Evolutionary conservation across 2,113 vertebrate species (phyloP), one percentile per base, ranked within the genome.

Genomic region (Anolis sagrei): DNA sequence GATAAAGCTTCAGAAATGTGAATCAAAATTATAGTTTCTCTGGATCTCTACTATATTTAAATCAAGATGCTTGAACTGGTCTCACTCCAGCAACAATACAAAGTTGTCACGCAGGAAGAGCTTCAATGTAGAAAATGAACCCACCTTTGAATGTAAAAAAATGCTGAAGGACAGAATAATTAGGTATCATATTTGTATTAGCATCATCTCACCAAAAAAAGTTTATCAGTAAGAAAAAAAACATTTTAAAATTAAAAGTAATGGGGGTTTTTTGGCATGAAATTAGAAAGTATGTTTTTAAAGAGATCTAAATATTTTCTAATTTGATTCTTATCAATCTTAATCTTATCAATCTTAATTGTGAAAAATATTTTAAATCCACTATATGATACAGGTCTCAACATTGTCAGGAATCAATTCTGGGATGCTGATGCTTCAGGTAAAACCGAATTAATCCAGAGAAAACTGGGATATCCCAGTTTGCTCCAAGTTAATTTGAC

Each of bases 211-310:
- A 58, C 62, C 68, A 29, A 0, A 79, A 78, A 0, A 4, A 27
- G 6, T n/a, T 76, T 80, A 86, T 1, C 29, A 82, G 19, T 69
- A 90, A 87, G 1, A 84, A 39, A 87, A 90, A 88, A 13, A n/a
- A n/a, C 39, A 39, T 29, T 79, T 6, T 79, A 79, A 39, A 68
- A 87, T 85, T 49, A 82, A 58, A 0, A 19, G 7, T 27, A 25
- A 58, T 68, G 54, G 1, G 58, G 1, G 19, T 0, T 0, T 74
- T 78, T 90, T 88, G 66, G 36, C 58, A 23, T 76, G 3, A 32
- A 86, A 7, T 81, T 79, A 2, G 75, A 69, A 76, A 0, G 58
- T 87, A 29, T 2, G 82, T 81, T 78, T 86, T 82, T 86, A 82
- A 10, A 86, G 25, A 51, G 18, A 73, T 84, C 44, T 5, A 44